Evolutionary conservation across 2,113 vertebrate species (phyloP).

Genomic region (Procavia capensis): DNA sequence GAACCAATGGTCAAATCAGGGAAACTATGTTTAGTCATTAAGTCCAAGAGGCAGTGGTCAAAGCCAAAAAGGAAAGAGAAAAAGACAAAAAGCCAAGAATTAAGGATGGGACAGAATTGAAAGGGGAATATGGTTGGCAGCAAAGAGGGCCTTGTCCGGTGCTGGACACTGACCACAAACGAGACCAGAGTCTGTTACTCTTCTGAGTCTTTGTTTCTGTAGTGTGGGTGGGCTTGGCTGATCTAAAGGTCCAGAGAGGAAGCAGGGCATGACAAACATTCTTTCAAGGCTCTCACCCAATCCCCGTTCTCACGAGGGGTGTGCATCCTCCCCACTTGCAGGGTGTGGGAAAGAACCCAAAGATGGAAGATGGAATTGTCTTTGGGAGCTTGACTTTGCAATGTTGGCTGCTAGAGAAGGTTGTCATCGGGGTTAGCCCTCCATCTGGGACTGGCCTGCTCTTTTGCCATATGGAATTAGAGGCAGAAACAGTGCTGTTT

Average conservation of each 20-base stretch:
- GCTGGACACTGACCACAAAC: not conserved
- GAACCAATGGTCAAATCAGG: conserved; percentile 12
- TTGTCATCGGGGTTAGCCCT: not conserved
- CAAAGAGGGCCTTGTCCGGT: not conserved
- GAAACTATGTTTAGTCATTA: not conserved
- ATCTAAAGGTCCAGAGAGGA: conserved; percentile 9
- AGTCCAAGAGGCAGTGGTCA: conserved; percentile 9
- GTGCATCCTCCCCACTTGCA: not conserved
- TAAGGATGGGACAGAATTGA: conserved; percentile 14
- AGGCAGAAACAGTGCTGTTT: not conserved
- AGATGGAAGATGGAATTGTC: not conserved
- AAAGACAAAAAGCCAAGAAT: conserved; percentile 8
- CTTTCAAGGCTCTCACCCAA: not conserved
- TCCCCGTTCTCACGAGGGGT: not conserved
- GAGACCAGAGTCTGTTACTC: not conserved
- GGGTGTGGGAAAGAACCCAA: not conserved
- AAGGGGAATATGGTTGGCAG: conserved; percentile 5
- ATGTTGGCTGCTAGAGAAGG: not conserved
- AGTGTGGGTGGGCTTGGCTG: conserved; percentile 17
- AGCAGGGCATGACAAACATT: conserved; percentile 13
- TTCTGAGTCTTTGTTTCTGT: not conserved
- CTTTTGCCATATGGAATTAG: not conserved
- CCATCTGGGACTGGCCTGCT: not conserved
- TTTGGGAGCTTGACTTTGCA: not conserved
- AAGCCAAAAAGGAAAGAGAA: conserved; percentile 33